A percentile compares a stretch with the other conserved stretches of the same genome.
Conservation (phyloP, 2,888 invertebrate species). For the Cotesia congregata region DNA sequence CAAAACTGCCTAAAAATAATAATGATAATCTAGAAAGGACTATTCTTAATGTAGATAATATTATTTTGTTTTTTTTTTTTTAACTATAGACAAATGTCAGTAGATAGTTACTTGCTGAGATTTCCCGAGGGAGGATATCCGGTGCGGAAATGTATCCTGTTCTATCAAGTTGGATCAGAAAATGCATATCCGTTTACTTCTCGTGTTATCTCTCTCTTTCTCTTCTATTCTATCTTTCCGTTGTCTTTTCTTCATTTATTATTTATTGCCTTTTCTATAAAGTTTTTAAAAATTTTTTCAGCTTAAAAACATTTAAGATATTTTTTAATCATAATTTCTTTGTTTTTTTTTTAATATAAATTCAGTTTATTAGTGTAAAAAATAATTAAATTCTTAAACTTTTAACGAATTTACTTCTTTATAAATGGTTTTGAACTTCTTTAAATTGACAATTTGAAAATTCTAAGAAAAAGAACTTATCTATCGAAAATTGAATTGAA, state of each 20-base stretch:
- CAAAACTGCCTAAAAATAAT: background rate
- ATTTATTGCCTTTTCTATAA: too few relatives aligned
- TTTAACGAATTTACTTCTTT: too few relatives aligned
- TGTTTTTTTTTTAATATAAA: too few relatives aligned
- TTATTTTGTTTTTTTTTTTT: background rate
- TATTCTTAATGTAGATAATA: background rate
- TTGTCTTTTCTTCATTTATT: background rate
- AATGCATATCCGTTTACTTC: slow-evolving; percentile 24
- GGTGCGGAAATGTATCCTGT: slow-evolving; percentile 64
- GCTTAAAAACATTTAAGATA: too few relatives aligned
- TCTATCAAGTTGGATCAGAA: slow-evolving; percentile 25
- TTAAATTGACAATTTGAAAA: too few relatives aligned
- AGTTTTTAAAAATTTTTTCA: too few relatives aligned
- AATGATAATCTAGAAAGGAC: background rate
- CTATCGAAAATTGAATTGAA: too few relatives aligned
- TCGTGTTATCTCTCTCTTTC: background rate
- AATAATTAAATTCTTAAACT: too few relatives aligned
- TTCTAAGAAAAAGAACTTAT: too few relatives aligned
- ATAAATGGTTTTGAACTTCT: too few relatives aligned
- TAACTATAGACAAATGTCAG: background rate
- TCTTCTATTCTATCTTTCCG: background rate
- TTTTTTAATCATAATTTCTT: too few relatives aligned
- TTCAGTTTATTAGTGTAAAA: too few relatives aligned
- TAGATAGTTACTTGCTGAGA: slow-evolving; percentile 20
- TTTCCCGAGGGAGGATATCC: slow-evolving; percentile 64